Base-by-base conservation (phyloP, 1,140 invertebrate species). In the Palaemon carinicauda region DNA sequence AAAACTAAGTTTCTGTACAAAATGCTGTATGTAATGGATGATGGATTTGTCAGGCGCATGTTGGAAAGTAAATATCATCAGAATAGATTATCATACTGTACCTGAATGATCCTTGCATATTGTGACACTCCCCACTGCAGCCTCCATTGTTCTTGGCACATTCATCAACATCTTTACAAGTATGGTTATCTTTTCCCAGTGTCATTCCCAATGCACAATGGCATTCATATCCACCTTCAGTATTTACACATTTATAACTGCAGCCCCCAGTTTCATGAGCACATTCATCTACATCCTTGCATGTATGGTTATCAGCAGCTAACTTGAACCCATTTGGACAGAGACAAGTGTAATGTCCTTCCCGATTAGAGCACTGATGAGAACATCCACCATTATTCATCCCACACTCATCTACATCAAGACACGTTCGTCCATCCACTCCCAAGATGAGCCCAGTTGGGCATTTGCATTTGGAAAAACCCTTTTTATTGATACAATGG, bases 181-280 rank as follows among this genome's bases (percentile, higher is more conserved):
- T 92, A 87, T 92, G 92, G 31, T 81, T 91, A 74, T 93, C 92
- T 0, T 91, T 89, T 33, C 89, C 88, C 19, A 92, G 89, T 69
- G 89, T 90, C 69, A 91, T 92, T 17, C 92, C 92, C 14, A 83
- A 41, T 52, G 90, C 89, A 87, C 92, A 92, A 29, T 90, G 89
- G 77, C 92, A 92, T 54, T 90, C 87, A 15, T 90, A 89, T 24
- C 88, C 91, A 41, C 96, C 97, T 85, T 95, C 93, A 15, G 95
- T 95, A 90, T 98, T 97, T 65, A 95, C 93, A 91, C 97, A 98
- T 78, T 94, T 94, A 89, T 96, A 95, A 89, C 95, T 94, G 91
- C 96, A 97, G 3, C 90, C 89, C 21, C 90, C 91, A 90, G 91
- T 92, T 51, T 82, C 53, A 14, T 86, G 33, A 12, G 60, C 21